Conservation (phyloP, 2,888 invertebrate genomes). For the Tenthredo distinguenda region DNA sequence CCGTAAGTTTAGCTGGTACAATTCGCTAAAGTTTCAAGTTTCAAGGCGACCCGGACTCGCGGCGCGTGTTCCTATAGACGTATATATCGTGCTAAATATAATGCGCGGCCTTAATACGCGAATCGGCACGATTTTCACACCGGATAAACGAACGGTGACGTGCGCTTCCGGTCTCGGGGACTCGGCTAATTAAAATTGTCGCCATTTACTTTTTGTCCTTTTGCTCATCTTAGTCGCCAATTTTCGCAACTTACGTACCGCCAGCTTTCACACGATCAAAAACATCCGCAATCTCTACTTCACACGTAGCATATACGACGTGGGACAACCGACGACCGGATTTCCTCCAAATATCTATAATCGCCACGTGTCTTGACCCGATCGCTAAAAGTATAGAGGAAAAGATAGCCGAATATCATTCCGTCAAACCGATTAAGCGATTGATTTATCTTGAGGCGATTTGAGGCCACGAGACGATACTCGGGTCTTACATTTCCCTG, state of each 20-base stretch:
- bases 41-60: background rate
- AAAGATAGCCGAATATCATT: background rate
- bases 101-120: background rate
- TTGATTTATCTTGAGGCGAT: background rate
- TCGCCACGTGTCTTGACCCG: background rate
- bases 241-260: background rate
- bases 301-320: background rate
- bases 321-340: background rate
- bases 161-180: background rate
- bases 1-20: background rate
- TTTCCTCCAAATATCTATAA: background rate
- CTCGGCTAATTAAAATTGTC: background rate
- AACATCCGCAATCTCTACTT: slow-evolving; percentile 11
- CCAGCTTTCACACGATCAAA: slow-evolving; percentile 14
- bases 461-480: background rate
- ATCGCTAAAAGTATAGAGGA: background rate
- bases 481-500: background rate
- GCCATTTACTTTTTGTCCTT: background rate
- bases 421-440: background rate
- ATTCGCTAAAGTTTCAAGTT: slow-evolving; percentile 9
- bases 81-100: background rate
- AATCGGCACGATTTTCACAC: slow-evolving; percentile 7
- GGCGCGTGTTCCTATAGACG: background rate
- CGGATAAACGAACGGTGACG: slow-evolving; percentile 5
- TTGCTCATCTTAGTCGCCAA: background rate